These are phyloP conservation scores for Bradysia coprophila DNA, from an alignment of 1,140 invertebrate species.

Conservation along the genomic window DNA sequence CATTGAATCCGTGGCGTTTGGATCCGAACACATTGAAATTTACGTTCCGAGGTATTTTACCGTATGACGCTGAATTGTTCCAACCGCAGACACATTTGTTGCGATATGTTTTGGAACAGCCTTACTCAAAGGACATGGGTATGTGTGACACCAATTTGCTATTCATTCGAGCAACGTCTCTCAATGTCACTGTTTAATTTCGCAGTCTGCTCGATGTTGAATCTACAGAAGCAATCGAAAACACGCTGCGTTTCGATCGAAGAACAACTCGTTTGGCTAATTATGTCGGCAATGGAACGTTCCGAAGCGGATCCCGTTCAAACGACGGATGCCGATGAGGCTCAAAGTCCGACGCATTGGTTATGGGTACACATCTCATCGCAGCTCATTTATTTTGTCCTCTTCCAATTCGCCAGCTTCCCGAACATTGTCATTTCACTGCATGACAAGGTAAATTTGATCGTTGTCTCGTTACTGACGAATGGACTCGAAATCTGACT, in stretches of 20 bases:
- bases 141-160: too few species aligned
- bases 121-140: slow-evolving; percentile 92
- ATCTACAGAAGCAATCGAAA: slow-evolving; percentile 27
- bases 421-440: slow-evolving; percentile 78
- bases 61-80: slow-evolving; percentile 76
- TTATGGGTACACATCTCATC: slow-evolving; percentile 88
- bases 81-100: slow-evolving; percentile 77
- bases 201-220: slow-evolving; percentile 1
- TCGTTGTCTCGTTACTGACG: neutral
- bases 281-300: slow-evolving; percentile 81
- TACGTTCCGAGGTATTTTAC: slow-evolving; percentile 74
- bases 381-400: slow-evolving; percentile 88
- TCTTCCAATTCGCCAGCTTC: slow-evolving; percentile 88
- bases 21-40: slow-evolving; percentile 76
- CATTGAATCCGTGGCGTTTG: slow-evolving; percentile 81
- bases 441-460: slow-evolving; percentile 53
- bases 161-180: too few species aligned
- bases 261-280: slow-evolving; percentile 81
- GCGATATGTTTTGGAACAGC: slow-evolving; percentile 82
- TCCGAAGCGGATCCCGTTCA: slow-evolving; percentile 44
- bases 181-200: too few species aligned
- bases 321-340: slow-evolving; percentile 9
- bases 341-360: slow-evolving; percentile 42
- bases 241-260: slow-evolving; percentile 76
- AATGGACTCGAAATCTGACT: slow-evolving; percentile 5